A percentile compares a stretch with the other conserved stretches of the same genome.
Evolutionary conservation across 2,888 invertebrate species (phyloP).

Genomic region (Pantelozetes paolii): DNA sequence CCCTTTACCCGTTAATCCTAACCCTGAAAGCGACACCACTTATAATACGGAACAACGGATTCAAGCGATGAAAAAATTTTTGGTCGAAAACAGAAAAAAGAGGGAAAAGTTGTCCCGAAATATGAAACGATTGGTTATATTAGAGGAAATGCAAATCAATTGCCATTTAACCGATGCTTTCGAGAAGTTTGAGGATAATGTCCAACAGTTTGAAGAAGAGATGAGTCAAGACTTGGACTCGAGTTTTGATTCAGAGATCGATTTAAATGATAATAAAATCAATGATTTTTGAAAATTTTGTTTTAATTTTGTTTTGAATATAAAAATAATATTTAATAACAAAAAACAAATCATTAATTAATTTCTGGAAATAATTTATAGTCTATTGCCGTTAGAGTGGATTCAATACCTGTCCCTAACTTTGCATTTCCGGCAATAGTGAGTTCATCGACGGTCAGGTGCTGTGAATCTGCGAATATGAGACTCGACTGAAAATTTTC

Average conservation of each 20-base stretch:
- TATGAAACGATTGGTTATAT: background rate
- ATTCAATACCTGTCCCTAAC: background rate
- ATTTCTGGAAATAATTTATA: slow-evolving; percentile 17
- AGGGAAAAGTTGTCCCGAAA: slow-evolving; percentile 21
- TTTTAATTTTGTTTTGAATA: too few species aligned
- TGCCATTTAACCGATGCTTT: background rate
- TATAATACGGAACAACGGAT: slow-evolving; percentile 38
- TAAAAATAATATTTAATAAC: background rate
- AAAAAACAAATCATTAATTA: background rate
- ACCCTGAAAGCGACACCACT: background rate
- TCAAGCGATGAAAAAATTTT: slow-evolving; percentile 39
- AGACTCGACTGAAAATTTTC: slow-evolving; percentile 31
- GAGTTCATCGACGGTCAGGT: slow-evolving; percentile 1
- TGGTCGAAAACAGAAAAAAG: slow-evolving; percentile 35
- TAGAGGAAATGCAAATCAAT: background rate
- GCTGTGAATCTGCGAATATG: background rate
- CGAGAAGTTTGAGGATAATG: background rate
- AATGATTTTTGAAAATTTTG: too few species aligned
- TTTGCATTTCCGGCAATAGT: background rate
- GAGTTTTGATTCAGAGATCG: background rate
- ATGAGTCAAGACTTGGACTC: background rate
- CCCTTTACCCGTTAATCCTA: background rate
- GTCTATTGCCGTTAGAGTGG: background rate
- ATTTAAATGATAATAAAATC: too few species aligned
- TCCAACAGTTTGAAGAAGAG: background rate